Base-by-base conservation (phyloP, 2,113 vertebrate genomes). In the Hippocampus mohnikei region DNA sequence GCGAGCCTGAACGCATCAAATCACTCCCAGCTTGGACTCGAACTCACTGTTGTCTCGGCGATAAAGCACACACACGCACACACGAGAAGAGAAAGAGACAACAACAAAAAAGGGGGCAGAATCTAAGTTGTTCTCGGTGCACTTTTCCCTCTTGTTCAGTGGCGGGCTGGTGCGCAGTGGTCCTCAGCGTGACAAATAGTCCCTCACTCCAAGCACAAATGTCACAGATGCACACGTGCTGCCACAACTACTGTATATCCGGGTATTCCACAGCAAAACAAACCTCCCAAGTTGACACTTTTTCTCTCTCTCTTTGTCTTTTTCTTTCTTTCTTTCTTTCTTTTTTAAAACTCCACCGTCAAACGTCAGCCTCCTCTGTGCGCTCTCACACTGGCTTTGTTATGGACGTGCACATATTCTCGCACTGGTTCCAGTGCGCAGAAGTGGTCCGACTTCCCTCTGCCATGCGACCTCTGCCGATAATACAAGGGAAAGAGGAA, bases 381-480 rank as follows among this genome's bases (percentile, higher is more conserved):
- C 75, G 83, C 83, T 88, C 85, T 46, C 85, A 77, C 50, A 72
- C 77, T 63, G 81, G 88, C 88, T 90, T 89, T 91, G 89, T 92
- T 85, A 83, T 84, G 85, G 85, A 87, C 85, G 80, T 81, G 88
- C 81, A 42, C 40, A 88, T 90, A 86, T 90, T 87, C 84, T 84
- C 82, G 87, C 88, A 82, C 81, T 86, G 89, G 87, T 87, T 89
- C 85, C 86, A 91, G 84, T 85, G 76, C 81, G 87, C 44, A 67
- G 85, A 89, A 88, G 88, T 91, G 87, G 71, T 84, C 75, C 76
- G 84, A 89, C 87, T 88, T 88, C 88, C 88, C 87, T 89, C 84
- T 88, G 88, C 89, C 91, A 90, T 90, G 91, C 91, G 91, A 92
- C 91, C 91, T 92, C 91, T 92, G 89, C 88, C 86, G 91, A 91